Evolutionary conservation across 2,113 vertebrate genomes (phyloP), one percentile per base, ranked within the genome.

Genomic region (Gopherus flavomarginatus): DNA sequence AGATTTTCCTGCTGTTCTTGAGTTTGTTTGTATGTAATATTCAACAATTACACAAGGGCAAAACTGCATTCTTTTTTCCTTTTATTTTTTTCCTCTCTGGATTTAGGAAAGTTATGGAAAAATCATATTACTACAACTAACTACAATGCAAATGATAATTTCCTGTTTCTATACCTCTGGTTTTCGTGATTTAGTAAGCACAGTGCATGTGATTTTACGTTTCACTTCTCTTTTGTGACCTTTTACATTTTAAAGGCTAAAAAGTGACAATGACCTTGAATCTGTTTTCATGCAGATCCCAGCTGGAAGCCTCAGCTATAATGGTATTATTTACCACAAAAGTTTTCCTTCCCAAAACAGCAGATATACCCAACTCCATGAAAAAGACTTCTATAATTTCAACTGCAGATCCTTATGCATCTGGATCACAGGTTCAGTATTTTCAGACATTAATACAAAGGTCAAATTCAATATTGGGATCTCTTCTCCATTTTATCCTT

Each of bases 21-120:
- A 83, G 31, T 38, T 8, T 2, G 57, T 86, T 3, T 12, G 9
- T 0, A 14, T 1, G 19, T 44, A 77, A 44, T 44, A 26, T 42
- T 77, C 21, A 44, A 75, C 38, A 75, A 75, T 42, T 42, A 75
- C 38, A 44, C 22, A 75, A 26, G n/a, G 22, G 19, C 21, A 38
- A 75, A 75, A 77, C 24, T 75, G 22, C 22, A 42, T 19, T 3
- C 1, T 2, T 0, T 0, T 2, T 1, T 10, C 50, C 29, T 0
- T 1, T 6, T 54, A 54, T 86, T n/a, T 53, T 2, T 31, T 85
- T 72, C 69, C 65, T 24, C 8, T 6, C 47, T 35, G 62, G 62
- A 69, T 35, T 57, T 69, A 42, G 72, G 21, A 44, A 77, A 38
- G 38, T 26, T 26, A 77, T 44, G 38, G 72, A 26, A 77, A 42